These are phyloP conservation scores for Podiceps cristatus DNA, from an alignment of 2,113 vertebrate genomes.

Conservation along the genomic window DNA sequence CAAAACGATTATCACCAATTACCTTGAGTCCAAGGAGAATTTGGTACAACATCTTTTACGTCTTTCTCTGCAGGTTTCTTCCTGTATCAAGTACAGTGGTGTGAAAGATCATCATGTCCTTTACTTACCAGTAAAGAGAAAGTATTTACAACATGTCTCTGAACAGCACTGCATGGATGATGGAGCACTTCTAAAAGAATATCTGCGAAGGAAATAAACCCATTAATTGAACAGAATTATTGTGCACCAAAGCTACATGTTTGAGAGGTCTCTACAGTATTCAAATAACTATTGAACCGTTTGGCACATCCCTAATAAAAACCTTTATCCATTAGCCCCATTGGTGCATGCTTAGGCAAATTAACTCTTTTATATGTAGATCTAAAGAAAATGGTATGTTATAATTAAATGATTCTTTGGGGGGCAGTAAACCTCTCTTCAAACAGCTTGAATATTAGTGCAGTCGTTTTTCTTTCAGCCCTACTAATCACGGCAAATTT, in stretches of 20 bases:
- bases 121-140: not conserved
- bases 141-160: slow-evolving; percentile 30
- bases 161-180: slow-evolving; percentile 38
- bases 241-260: slow-evolving; percentile 32
- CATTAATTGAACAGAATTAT: slow-evolving; percentile 70
- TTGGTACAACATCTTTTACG: not conserved
- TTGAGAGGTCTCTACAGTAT: slow-evolving; percentile 57
- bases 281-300: slow-evolving; percentile 59
- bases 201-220: slow-evolving; percentile 61
- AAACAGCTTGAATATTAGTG: slow-evolving; percentile 71
- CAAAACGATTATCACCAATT: not conserved
- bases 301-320: slow-evolving; percentile 71
- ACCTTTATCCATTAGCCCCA: slow-evolving; percentile 66
- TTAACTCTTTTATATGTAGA: slow-evolving; percentile 74
- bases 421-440: slow-evolving; percentile 70
- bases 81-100: not conserved
- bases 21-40: not conserved
- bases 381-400: slow-evolving; percentile 72
- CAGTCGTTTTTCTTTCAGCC: slow-evolving; percentile 63
- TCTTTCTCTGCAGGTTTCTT: slow-evolving; percentile 5
- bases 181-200: slow-evolving; percentile 50
- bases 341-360: slow-evolving; percentile 66
- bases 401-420: slow-evolving; percentile 71
- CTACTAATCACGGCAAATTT: slow-evolving; percentile 67
- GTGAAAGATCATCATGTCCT: not conserved